Base-by-base conservation (phyloP, 2,888 invertebrate genomes). In the Spisula solida region DNA sequence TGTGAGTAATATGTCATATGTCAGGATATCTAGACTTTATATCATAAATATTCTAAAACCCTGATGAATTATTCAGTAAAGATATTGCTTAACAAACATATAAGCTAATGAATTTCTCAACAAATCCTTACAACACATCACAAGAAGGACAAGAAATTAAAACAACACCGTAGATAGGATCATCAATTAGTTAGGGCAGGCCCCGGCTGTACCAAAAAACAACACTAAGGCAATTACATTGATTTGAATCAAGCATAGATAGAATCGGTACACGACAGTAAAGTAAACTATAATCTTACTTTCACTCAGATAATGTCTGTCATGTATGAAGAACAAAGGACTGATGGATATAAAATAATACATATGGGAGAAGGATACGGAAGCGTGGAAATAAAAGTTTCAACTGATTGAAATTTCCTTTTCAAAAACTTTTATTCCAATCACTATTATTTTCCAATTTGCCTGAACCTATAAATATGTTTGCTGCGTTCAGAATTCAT, bases 241-340 rank as follows among this genome's bases (percentile, higher is more conserved):
- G 25, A 66, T 66, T 16, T n/a, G 60, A 66, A 66, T 66, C 60
- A 25, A 2, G 60, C 1, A 6, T 5, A 5, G 60, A 66, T 66
- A 25, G 10, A 25, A 66, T 66, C 60, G 2, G 60, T 25, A n/a
- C n/a, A 66, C n/a, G 25, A 25, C 25, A 5, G 60, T 51, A 66
- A 66, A 66, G 60, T 25, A 66, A 66, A 66, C 60, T 5, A 66
- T 25, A 25, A 20, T 66, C 25, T n/a, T 66, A 66, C 60, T 25
- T n/a, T 66, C 60, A 66, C n/a, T 66, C 4, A 66, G 60, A 66
- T 66, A 66, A 66, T 66, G 60, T 66, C 60, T n/a, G n/a, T 66
- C 25, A n/a, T 25, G 5, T 8, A 66, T 25, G 25, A 66, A 66
- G n/a, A 51, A 25, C 60, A 66, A 66, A 51, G 51, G 51, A 41